Evolutionary conservation across 2,888 invertebrate species (phyloP).

Genomic region (Tipula confusa): DNA sequence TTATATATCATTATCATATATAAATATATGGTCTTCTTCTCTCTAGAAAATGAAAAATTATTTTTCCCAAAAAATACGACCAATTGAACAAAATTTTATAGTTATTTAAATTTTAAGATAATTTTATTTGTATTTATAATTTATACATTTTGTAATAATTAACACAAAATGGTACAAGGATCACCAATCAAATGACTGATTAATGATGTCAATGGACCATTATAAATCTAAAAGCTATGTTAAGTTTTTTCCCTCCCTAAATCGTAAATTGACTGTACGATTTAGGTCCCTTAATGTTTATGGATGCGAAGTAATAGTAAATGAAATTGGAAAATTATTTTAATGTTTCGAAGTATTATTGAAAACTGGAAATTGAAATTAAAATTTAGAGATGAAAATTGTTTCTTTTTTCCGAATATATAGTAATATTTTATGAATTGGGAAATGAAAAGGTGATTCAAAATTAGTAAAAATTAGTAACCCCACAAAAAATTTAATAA

Average conservation of each 20-base stretch:
- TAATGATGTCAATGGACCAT: slow-evolving; percentile 16
- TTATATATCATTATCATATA: background rate
- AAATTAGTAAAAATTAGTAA: too few relatives aligned
- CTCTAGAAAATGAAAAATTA: background rate
- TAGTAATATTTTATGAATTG: background rate
- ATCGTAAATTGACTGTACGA: too few relatives aligned
- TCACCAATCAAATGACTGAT: slow-evolving; percentile 12
- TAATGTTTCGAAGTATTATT: background rate
- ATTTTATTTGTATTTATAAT: background rate
- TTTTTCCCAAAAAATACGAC: background rate
- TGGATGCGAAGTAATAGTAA: background rate
- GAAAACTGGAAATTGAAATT: background rate
- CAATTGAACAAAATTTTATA: background rate
- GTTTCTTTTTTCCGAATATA: background rate
- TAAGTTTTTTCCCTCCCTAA: background rate
- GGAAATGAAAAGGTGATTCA: background rate
- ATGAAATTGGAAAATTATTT: background rate
- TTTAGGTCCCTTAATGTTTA: background rate
- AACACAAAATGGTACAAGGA: background rate
- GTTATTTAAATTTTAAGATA: slow-evolving; percentile 5
- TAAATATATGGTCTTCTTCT: background rate
- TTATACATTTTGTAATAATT: background rate
- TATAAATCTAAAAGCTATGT: background rate
- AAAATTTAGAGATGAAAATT: background rate
- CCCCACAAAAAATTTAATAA: too few relatives aligned